Conservation (phyloP, 2,888 invertebrate species). For the Coelogynopora nodosa region DNA sequence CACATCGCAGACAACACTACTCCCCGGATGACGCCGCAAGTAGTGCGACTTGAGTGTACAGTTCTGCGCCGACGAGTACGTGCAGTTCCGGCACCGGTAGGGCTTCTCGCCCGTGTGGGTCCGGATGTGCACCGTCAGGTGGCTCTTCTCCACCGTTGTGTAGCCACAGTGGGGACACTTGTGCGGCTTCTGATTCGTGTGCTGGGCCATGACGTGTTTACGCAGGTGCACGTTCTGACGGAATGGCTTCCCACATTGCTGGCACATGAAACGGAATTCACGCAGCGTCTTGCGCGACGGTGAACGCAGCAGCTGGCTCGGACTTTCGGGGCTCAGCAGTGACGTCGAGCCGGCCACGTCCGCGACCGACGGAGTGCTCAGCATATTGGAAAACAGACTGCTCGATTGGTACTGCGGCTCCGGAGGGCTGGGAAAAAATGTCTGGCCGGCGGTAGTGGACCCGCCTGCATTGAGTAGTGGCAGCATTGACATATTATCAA, state of each 20-base stretch:
- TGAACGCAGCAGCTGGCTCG: not conserved
- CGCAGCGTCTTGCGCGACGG: not conserved
- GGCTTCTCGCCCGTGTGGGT: constrained; percentile 62
- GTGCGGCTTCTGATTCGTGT: constrained; percentile 55
- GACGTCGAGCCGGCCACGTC: not conserved
- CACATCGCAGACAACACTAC: constrained; percentile 38
- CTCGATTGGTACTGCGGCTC: not conserved
- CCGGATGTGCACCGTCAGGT: constrained; percentile 60
- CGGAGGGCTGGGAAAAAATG: not conserved
- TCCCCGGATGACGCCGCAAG: constrained; percentile 58
- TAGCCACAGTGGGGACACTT: constrained; percentile 61
- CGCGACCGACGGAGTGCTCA: not conserved
- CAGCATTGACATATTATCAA: not conserved
- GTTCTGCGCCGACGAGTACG: constrained; percentile 62
- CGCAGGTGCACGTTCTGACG: constrained; percentile 61
- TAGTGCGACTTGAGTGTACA: constrained; percentile 60
- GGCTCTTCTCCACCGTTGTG: constrained; percentile 61
- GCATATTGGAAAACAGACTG: not conserved
- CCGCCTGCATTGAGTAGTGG: not conserved
- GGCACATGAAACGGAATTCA: constrained; percentile 54
- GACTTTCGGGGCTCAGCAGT: not conserved
- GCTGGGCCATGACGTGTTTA: constrained; percentile 56
- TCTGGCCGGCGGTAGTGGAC: not conserved
- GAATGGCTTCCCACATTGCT: constrained; percentile 57
- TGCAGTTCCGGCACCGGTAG: constrained; percentile 59